Evolutionary conservation across 2,888 invertebrate species (phyloP).

Genomic region (Campaea margaritaria): DNA sequence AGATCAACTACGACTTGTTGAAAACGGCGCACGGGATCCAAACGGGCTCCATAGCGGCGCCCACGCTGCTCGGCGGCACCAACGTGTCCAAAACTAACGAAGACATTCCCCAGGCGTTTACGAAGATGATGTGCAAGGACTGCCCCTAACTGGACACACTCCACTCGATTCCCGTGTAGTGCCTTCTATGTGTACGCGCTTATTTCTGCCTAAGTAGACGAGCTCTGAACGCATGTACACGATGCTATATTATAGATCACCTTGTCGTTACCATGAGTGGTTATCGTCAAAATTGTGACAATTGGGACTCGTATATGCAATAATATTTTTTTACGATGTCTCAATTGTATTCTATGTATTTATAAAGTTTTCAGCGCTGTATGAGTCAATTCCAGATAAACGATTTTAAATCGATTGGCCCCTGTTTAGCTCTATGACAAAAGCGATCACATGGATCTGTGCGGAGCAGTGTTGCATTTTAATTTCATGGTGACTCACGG

Average conservation of each 20-base stretch:
- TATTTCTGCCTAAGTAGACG: conserved; percentile 26
- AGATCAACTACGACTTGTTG: conserved; percentile 96
- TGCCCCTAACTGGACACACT: conserved; percentile 63
- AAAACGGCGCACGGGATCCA: conserved; percentile 91
- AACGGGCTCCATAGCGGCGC: conserved; percentile 88
- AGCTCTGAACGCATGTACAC: conserved; percentile 22
- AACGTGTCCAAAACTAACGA: conserved; percentile 92
- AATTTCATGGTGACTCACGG: too few species aligned
- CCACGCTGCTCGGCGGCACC: conserved; percentile 90
- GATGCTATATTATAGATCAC: neutral
- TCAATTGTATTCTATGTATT: too few species aligned
- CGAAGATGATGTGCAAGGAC: conserved; percentile 82
- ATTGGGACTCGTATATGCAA: too few species aligned
- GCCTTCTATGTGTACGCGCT: conserved; percentile 44
- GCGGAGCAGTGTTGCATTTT: too few species aligned
- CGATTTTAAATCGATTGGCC: too few species aligned
- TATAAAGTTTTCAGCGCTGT: too few species aligned
- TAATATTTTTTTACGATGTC: too few species aligned
- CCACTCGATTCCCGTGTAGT: conserved; percentile 36
- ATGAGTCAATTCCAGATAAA: too few species aligned
- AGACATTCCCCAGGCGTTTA: conserved; percentile 92
- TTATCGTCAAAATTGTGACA: too few species aligned
- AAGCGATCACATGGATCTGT: too few species aligned
- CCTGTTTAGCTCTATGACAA: too few species aligned
- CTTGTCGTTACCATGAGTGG: too few species aligned